Evolutionary conservation across 2,797 vertebrate species (phyloP).

Genomic region (Setipinna tenuifilis): DNA sequence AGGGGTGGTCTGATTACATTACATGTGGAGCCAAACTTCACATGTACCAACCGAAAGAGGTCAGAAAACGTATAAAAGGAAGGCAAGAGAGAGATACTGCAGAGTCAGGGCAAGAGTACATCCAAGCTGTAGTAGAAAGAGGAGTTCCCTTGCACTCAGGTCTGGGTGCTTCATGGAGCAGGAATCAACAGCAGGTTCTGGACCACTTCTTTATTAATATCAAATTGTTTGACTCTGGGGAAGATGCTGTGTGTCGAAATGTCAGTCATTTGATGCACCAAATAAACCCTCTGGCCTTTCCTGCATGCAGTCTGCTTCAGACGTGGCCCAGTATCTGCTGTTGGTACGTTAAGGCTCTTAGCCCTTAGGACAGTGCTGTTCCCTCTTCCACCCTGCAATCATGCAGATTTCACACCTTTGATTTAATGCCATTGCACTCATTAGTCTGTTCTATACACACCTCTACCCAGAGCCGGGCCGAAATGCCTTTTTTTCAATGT

Average conservation of each 20-base stretch:
- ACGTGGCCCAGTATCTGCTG: too few species aligned
- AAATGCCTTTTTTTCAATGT: neutral
- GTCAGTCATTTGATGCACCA: too few species aligned
- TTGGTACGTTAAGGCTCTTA: neutral
- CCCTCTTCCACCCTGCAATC: neutral
- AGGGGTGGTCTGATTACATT: neutral
- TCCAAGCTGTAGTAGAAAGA: neutral
- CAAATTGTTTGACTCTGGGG: too few species aligned
- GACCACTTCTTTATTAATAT: too few species aligned
- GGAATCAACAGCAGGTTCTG: too few species aligned
- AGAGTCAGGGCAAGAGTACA: neutral
- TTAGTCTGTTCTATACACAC: neutral
- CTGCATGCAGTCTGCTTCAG: too few species aligned
- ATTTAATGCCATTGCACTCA: neutral
- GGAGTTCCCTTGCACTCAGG: too few species aligned
- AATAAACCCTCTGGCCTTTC: too few species aligned
- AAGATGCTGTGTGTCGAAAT: too few species aligned
- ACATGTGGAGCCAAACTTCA: neutral
- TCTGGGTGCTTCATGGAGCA: too few species aligned
- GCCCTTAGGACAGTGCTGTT: neutral
- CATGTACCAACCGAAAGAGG: neutral
- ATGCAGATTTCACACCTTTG: neutral
- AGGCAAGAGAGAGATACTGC: neutral
- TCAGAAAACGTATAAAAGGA: neutral
- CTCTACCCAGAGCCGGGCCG: neutral